Base-by-base conservation (phyloP, 2,797 vertebrate species). In the Cichlasoma orientale region DNA sequence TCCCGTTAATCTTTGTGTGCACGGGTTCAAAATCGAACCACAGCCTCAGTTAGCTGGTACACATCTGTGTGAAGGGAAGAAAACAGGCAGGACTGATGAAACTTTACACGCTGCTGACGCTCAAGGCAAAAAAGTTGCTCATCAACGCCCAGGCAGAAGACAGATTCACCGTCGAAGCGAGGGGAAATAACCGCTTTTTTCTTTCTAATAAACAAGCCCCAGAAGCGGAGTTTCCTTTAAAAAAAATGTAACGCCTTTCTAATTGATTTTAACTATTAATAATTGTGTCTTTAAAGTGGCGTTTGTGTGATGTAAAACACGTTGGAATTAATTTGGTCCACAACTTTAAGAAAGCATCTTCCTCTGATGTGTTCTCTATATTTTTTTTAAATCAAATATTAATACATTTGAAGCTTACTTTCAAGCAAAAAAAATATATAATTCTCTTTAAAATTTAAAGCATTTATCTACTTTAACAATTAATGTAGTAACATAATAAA, bases 71-170 rank as follows among this genome's bases (percentile, higher is more conserved):
- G 82, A 57, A 70, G 61, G 25, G 38, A 73, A 68, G 57, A 68
- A 59, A 70, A 18, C 23, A 86, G 84, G 81, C 87, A 87, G 89
- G 83, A 84, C 86, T 83, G 71, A 27, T 29, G 68, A 83, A 89
- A 87, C 38, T 86, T 89, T 54, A 84, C 38, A 76, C 81, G 61
- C 55, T 61, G 61, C 77, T 83, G 77, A 78, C 59, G 54, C 61
- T 38, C 84, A 88, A 75, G 80, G 56, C 44, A 8, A 63, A 79
- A 90, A 88, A 83, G 85, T 78, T 84, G 55, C 41, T 83, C 54
- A 79, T 87, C 81, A 81, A 86, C 89, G 88, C 86, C 84, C 82
- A 82, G 77, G 77, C 21, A 36, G 69, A 86, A 82, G 59, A 68
- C 72, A 8, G 18, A 79, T 31, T 57, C 57, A 44, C 55, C 53